These are phyloP conservation scores for Euphonia xanthogaster DNA, from an alignment of 2,797 vertebrate species.

Conservation along the genomic window DNA sequence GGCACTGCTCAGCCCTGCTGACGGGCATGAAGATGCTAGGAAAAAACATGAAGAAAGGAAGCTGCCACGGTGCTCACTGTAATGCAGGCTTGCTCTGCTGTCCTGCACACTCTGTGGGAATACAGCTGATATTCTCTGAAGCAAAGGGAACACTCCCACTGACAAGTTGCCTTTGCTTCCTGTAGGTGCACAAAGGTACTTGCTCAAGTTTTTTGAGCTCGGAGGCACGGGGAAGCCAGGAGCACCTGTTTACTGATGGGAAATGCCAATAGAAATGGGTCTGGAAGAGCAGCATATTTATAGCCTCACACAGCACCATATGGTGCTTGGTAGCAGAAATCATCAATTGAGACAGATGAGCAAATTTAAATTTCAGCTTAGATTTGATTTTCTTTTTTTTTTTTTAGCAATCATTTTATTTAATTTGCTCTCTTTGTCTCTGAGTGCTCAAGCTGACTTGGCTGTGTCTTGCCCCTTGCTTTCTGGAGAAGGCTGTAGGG, in stretches of 20 bases:
- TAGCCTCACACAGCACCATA: conserved; percentile 27
- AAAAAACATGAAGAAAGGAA: background rate
- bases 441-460: background rate
- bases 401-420: background rate
- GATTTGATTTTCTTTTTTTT: background rate
- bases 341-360: conserved; percentile 43
- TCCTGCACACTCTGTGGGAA: background rate
- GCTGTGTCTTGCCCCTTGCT: background rate
- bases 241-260: conserved; percentile 46
- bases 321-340: conserved; percentile 24
- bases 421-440: background rate
- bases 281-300: conserved; percentile 15
- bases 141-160: background rate
- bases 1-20: background rate
- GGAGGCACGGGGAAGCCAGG: background rate
- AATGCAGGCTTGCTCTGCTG: background rate
- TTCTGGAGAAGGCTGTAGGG: background rate
- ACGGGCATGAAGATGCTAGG: fast-evolving
- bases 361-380: conserved; percentile 37
- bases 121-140: background rate
- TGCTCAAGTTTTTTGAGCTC: background rate
- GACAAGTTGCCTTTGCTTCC: background rate
- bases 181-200: background rate
- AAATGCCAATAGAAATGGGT: conserved; percentile 46
- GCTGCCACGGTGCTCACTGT: background rate